Conservation (phyloP, 1,140 invertebrate genomes). For the Nasonia giraulti region DNA sequence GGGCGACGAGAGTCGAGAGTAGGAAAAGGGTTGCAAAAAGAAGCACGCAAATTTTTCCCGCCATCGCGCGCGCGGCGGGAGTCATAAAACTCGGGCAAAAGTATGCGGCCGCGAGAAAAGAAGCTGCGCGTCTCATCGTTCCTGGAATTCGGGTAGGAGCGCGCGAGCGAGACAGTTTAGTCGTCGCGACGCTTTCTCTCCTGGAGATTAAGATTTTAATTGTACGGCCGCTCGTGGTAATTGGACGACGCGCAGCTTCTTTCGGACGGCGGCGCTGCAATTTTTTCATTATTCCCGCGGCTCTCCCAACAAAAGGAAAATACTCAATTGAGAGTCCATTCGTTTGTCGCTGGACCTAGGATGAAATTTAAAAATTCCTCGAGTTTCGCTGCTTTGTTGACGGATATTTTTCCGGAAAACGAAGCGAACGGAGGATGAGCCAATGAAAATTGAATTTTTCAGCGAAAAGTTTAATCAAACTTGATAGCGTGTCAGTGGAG, state of each 20-base stretch:
- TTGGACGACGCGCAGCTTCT: constrained; percentile 19
- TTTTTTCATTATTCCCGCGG: constrained; percentile 19
- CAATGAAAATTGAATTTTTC: too few species aligned
- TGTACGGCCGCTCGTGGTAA: constrained; percentile 47
- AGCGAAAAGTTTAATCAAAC: too few species aligned
- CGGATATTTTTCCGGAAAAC: too few species aligned
- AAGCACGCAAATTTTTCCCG: background rate
- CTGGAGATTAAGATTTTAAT: constrained; percentile 65
- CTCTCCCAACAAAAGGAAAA: constrained; percentile 24
- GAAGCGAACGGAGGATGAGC: too few species aligned
- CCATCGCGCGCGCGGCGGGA: background rate
- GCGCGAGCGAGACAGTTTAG: constrained; percentile 1
- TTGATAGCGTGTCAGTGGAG: too few species aligned
- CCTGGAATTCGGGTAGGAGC: constrained; percentile 30
- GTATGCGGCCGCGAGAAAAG: constrained; percentile 24
- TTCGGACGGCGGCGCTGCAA: background rate
- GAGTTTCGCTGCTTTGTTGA: background rate
- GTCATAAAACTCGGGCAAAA: constrained; percentile 6
- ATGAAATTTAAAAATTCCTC: constrained; percentile 43
- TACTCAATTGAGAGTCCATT: constrained; percentile 41
- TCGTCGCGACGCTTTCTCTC: background rate
- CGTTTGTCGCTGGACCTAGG: background rate
- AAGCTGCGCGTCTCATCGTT: constrained; percentile 29
- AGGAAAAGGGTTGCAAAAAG: background rate
- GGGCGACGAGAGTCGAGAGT: background rate